A percentile compares a stretch with the other conserved stretches of the same genome.
These are phyloP conservation scores for Ctenodactylus gundi DNA, from an alignment of 2,113 vertebrate species.

Conservation along the genomic window DNA sequence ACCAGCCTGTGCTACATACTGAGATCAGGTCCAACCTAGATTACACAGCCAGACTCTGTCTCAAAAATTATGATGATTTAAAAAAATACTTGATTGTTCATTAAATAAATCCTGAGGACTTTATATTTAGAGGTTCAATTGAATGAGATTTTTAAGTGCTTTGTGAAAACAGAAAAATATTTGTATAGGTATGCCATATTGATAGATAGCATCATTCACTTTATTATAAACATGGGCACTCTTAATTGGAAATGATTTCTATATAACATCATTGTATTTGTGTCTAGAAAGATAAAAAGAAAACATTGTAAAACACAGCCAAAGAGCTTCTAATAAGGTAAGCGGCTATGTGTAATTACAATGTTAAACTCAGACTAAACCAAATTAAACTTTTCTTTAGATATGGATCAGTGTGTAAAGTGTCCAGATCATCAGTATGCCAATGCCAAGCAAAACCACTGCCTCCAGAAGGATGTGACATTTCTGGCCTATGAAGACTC, in stretches of 20 bases:
- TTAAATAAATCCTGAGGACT: neutral
- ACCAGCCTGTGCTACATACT: too few species aligned
- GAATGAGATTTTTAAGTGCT: neutral
- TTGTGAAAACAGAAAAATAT: neutral
- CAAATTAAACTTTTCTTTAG: neutral
- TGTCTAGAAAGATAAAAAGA: neutral
- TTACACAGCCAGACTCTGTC: too few species aligned
- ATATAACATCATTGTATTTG: neutral
- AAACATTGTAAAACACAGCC: neutral
- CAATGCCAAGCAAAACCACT: neutral
- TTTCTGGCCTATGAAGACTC: neutral
- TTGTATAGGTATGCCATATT: neutral
- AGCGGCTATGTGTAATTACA: neutral
- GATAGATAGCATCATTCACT: neutral
- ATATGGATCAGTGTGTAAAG: neutral
- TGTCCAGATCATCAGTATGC: neutral
- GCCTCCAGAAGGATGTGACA: neutral
- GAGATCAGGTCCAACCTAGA: too few species aligned
- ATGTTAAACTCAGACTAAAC: neutral
- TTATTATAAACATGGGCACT: neutral
- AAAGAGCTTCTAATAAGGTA: too few species aligned
- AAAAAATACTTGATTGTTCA: neutral
- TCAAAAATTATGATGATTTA: neutral
- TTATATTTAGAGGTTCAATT: neutral
- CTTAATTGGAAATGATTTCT: neutral